These are phyloP conservation scores for Nyctereutes procyonoides DNA, from an alignment of 2,113 vertebrate genomes.

Conservation along the genomic window DNA sequence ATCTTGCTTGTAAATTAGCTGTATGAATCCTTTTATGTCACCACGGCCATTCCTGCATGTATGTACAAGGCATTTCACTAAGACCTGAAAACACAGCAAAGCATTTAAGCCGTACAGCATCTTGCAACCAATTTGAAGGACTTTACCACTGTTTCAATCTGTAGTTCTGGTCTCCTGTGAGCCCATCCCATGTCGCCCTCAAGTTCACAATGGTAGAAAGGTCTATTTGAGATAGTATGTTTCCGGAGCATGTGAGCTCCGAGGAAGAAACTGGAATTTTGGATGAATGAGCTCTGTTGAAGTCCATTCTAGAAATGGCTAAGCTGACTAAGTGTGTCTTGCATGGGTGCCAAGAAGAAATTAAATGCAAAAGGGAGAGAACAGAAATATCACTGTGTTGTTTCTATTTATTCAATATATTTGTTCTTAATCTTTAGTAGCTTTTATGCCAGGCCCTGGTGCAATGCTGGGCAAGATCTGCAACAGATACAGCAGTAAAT, in stretches of 20 bases:
- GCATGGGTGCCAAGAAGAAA: not conserved
- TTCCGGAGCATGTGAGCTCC: not conserved
- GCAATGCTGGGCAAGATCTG: not conserved
- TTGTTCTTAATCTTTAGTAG: conserved; percentile 24
- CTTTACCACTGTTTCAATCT: not conserved
- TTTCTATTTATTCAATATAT: conserved; percentile 21
- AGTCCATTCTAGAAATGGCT: not conserved
- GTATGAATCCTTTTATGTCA: not conserved
- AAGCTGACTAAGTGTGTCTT: not conserved
- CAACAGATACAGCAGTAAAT: not conserved
- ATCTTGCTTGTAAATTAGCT: not conserved
- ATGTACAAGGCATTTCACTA: not conserved
- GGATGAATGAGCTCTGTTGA: not conserved
- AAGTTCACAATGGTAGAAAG: not conserved
- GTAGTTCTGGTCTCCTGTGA: not conserved
- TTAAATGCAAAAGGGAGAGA: conserved; percentile 29
- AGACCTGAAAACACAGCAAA: conserved; percentile 17
- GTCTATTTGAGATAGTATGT: not conserved
- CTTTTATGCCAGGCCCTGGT: not conserved
- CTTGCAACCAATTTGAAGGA: not conserved
- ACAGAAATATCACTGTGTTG: not conserved
- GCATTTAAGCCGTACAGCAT: not conserved
- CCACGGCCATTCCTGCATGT: not conserved
- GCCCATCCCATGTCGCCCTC: not conserved
- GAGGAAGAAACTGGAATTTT: not conserved